Evolutionary conservation across 2,797 vertebrate genomes (phyloP).

Genomic region (Phoebastria nigripes): DNA sequence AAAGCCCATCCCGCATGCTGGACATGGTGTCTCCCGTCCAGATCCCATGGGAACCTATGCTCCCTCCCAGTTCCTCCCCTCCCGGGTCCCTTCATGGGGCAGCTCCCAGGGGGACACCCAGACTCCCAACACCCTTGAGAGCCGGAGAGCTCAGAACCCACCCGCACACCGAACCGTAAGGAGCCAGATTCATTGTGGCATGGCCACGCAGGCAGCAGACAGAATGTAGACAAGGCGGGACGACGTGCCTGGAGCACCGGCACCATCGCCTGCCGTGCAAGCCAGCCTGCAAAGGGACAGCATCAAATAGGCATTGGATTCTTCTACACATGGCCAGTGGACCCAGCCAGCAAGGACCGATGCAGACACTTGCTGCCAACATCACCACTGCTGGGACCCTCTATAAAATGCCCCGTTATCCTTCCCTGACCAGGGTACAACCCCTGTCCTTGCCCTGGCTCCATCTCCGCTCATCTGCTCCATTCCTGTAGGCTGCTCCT

Average conservation of each 20-base stretch:
- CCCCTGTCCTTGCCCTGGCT: fast-evolving
- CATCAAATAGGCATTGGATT: not conserved
- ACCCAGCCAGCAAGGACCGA: fast-evolving
- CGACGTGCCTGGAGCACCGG: not conserved
- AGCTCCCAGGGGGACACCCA: not conserved
- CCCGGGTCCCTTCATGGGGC: not conserved
- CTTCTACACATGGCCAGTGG: fast-evolving
- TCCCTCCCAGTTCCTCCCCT: not conserved
- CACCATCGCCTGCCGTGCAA: fast-evolving
- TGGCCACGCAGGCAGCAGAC: fast-evolving
- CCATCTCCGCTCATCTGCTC: not conserved
- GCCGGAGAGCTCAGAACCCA: not conserved
- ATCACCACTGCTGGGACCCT: not conserved
- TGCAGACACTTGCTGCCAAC: not conserved
- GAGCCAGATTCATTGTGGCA: fast-evolving
- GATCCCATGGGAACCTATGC: fast-evolving
- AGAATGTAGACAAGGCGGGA: not conserved
- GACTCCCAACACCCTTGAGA: not conserved
- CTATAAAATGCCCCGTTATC: fast-evolving
- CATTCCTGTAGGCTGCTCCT: not conserved
- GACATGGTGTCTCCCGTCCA: fast-evolving
- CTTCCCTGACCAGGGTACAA: not conserved
- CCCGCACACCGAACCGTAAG: fast-evolving
- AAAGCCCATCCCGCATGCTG: not conserved
- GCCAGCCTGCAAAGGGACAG: not conserved